These are phyloP conservation scores for Pharmacophagus antenor DNA, from an alignment of 2,888 invertebrate genomes.

Conservation along the genomic window DNA sequence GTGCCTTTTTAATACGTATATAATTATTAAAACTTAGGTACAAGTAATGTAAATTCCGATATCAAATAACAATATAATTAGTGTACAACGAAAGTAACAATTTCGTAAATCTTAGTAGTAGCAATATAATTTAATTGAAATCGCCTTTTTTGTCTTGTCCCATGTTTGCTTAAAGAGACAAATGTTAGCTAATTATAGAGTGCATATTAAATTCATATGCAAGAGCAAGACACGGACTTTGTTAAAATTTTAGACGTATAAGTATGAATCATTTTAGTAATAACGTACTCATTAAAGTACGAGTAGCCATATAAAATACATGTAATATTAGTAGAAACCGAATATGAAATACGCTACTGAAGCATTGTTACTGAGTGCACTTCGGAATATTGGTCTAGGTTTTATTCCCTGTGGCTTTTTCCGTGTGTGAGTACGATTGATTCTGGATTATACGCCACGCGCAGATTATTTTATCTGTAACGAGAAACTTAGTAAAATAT, in stretches of 20 bases:
- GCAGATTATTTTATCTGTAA: not conserved
- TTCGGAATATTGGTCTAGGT: slow-evolving; percentile 26
- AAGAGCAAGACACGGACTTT: too few relatives aligned
- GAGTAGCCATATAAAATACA: slow-evolving; percentile 8
- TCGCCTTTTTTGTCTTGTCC: too few relatives aligned
- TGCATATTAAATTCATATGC: not conserved
- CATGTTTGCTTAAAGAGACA: too few relatives aligned
- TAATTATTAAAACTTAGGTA: too few relatives aligned
- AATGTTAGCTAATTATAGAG: not conserved
- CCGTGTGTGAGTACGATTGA: slow-evolving; percentile 9
- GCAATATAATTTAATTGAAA: too few relatives aligned
- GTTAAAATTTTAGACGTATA: not conserved
- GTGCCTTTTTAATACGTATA: too few relatives aligned
- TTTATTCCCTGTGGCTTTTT: slow-evolving; percentile 9
- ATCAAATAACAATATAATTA: too few relatives aligned
- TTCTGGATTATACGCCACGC: slow-evolving; percentile 1
- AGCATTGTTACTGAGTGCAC: slow-evolving; percentile 25
- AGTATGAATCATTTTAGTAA: not conserved
- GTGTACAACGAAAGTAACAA: too few relatives aligned
- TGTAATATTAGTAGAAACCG: slow-evolving; percentile 13
- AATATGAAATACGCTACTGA: slow-evolving; percentile 17
- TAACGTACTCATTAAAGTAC: not conserved
- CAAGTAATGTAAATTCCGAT: too few relatives aligned
- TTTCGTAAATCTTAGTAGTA: too few relatives aligned
- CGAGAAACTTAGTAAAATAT: not conserved